Evolutionary conservation across 2,888 invertebrate genomes (phyloP), one percentile per base, ranked within the genome.

Genomic region (Cheilosia vulpina): DNA sequence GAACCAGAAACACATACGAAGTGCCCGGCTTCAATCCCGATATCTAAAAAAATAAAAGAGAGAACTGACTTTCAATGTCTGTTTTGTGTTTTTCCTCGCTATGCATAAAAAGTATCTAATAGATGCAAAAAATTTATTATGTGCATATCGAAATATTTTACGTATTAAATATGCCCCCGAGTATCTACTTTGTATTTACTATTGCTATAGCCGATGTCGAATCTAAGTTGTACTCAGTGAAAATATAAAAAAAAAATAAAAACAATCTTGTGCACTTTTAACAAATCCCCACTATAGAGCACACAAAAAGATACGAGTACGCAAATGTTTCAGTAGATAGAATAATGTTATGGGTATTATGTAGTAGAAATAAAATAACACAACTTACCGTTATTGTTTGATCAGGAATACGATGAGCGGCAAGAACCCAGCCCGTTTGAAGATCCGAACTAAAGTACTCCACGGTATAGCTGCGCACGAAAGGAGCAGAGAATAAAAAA

Each of bases 1-100:
- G 94, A 45, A 98, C 96, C 82, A 97, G 93, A 91, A 98, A 98
- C 87, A 97, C 94, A 92, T 98, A 98, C 41, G 95, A 94, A 55
- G 96, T 96, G 89, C 96, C 96, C 1, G 96, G 96, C 89, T 95
- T 95, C 87, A 97, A 93, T 89, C 95, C 94, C 27, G 92, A 93
- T 53, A 94, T 93, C 94, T 94, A 88, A 88, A 87, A 87, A 60
- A 77, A 62, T n/a, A 87, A 68, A 62, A 62, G 19, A 66, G 50
- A 63, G 71, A 47, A 66, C 34, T 83, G 55, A 17, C 68, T 71
- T 77, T 77, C 66, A 80, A 76, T 57, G 17, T 62, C 5, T 75
- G 13, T 38, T 38, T 38, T 38, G 13, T 45, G 27, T 24, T 60
- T 52, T 21, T 43, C 34, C 47, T 43, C 31, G 45, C 55, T 78